Conservation (phyloP, 2,888 invertebrate species). For the Ophion slaviceki region DNA sequence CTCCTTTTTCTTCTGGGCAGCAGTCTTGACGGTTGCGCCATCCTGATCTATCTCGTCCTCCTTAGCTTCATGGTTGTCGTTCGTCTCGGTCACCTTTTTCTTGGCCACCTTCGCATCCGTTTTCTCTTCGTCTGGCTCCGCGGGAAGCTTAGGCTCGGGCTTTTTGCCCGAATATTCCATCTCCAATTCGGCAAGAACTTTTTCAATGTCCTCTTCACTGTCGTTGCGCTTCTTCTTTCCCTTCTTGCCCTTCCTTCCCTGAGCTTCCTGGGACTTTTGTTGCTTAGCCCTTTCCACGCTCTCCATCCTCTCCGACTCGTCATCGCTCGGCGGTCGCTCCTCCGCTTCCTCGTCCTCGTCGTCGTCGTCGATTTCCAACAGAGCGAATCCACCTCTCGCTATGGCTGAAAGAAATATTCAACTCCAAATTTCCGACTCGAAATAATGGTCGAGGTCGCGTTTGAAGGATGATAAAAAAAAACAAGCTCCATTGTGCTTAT, state of each 20-base stretch:
- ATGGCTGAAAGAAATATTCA: constrained; percentile 55
- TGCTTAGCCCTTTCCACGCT: constrained; percentile 82
- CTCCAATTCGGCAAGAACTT: constrained; percentile 92
- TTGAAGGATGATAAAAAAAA: neutral
- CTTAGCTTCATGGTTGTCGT: constrained; percentile 65
- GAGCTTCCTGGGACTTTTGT: constrained; percentile 76
- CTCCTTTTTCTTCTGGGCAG: constrained; percentile 95
- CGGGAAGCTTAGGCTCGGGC: constrained; percentile 82
- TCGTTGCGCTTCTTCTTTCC: constrained; percentile 90
- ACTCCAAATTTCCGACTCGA: neutral
- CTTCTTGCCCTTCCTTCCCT: constrained; percentile 90
- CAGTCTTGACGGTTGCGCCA: constrained; percentile 88
- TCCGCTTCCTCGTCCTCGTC: constrained; percentile 81
- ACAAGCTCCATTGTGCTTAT: too few species aligned
- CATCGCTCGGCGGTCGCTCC: constrained; percentile 81
- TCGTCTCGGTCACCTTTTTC: constrained; percentile 78
- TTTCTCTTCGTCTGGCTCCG: constrained; percentile 69
- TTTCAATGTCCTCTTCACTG: constrained; percentile 92
- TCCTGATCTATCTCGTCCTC: constrained; percentile 80
- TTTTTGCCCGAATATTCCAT: constrained; percentile 90
- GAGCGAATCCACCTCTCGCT: constrained; percentile 86
- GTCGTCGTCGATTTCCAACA: constrained; percentile 87
- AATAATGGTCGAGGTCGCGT: neutral
- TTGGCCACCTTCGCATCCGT: constrained; percentile 72
- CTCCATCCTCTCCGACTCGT: constrained; percentile 84